Percentiles rank a stretch among this genome's conserved stretches.
phyloP scores from a whole-genome alignment of 2,797 vertebrate species.

The Gallinago solitaria region DNA sequence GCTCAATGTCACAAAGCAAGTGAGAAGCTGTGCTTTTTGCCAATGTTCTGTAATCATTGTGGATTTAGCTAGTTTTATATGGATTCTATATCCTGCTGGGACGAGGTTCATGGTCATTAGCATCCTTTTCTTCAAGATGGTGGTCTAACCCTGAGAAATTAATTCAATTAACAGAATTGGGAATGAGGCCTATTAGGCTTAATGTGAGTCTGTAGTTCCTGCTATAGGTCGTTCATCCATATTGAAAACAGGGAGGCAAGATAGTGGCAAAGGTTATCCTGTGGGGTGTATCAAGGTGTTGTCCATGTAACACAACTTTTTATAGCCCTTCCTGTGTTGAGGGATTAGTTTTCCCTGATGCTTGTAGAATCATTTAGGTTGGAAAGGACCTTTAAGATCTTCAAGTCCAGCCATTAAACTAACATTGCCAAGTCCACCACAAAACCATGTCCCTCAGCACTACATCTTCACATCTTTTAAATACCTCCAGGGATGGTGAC shows the following conservation, averaged over 20 bases:
- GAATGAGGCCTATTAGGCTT: not conserved
- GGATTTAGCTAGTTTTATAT: not conserved
- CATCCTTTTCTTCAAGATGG: not conserved
- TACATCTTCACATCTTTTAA: accelerated
- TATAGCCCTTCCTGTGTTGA: not conserved
- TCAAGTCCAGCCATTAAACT: accelerated
- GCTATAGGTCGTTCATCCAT: not conserved
- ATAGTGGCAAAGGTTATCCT: not conserved
- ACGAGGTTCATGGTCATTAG: not conserved
- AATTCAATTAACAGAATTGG: not conserved
- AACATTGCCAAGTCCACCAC: not conserved
- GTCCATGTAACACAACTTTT: not conserved
- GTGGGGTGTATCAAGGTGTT: not conserved
- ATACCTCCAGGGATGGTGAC: not conserved
- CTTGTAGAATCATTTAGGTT: not conserved
- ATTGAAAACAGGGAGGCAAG: not conserved
- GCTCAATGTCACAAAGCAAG: not conserved
- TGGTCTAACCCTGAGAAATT: not conserved
- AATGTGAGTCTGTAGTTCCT: not conserved
- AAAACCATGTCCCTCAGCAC: not conserved
- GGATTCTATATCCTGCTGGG: not conserved
- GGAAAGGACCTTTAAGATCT: not conserved
- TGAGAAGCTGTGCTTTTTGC: not conserved
- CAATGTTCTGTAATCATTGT: not conserved
- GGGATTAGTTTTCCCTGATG: not conserved